Base-by-base conservation (phyloP, 2,797 vertebrate species). In the Betta splendens region DNA sequence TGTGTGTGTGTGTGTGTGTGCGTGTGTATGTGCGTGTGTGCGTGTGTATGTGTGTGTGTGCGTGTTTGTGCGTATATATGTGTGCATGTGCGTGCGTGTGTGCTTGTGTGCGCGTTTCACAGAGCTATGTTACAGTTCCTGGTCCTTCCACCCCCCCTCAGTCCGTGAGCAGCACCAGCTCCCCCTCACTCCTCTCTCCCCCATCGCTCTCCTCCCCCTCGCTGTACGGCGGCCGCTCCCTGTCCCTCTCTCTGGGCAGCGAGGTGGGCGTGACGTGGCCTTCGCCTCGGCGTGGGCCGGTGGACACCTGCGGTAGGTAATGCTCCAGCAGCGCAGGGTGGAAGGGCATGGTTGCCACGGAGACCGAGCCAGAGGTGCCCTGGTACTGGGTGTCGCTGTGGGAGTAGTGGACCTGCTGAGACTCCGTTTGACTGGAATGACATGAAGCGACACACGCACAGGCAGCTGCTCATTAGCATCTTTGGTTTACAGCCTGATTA, bases 91-190 rank as follows among this genome's bases (percentile, higher is more conserved):
- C 51, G 28, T 7, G 3, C 46, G 32, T 40, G 44, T 69, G 44
- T 52, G 54, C 28, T 32, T n/a, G 25, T 7, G 25, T 29, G 10
- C n/a, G n/a, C n/a, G n/a, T n/a, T n/a, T n/a, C n/a, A n/a, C n/a
- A n/a, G n/a, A n/a, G n/a, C n/a, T n/a, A n/a, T n/a, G n/a, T n/a
- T n/a, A n/a, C n/a, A n/a, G n/a, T n/a, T 63, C 32, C 54, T 64
- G 53, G 37, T 32, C 48, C 12, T 9, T 25, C n/a, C 9, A 12
- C 2, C 1, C 5, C 1, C 17, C 0, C 12, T 95, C 92, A 98
- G 91, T 98, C 96, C 0, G 95, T 97, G 62, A 98, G 93, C 51
- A 98, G 95, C 81, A 98, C 95, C 79, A 98, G 79, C 84, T 98
- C 97, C 1, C 95, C 94, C 0, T 99, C 96, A 0, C 96, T 98